These are phyloP conservation scores for Gobio occitaniae DNA, from an alignment of 2,797 vertebrate species.

Conservation along the genomic window DNA sequence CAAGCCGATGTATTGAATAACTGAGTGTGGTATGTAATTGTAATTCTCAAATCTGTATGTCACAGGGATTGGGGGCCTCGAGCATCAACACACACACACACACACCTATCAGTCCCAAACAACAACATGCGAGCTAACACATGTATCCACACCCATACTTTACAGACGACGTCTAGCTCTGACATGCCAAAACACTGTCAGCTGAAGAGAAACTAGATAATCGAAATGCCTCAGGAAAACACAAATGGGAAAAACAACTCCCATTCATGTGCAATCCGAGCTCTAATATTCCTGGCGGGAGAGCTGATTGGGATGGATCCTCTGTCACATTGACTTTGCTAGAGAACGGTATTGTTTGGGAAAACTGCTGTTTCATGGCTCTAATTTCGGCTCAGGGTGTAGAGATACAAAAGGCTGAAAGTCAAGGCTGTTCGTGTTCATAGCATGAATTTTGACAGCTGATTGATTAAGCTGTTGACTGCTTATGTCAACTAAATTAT, in stretches of 20 bases:
- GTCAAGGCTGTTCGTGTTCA: conserved; percentile 4
- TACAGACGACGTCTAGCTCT: conserved; percentile 1
- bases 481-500: conserved; percentile 13
- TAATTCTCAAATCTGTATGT: conserved; percentile 37
- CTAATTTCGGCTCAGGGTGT: not conserved
- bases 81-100: conserved; percentile 19
- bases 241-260: conserved; percentile 17
- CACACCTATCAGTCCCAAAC: not conserved
- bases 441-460: conserved; percentile 12
- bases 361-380: conserved; percentile 25
- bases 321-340: conserved; percentile 3
- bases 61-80: conserved; percentile 3
- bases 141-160: conserved; percentile 21
- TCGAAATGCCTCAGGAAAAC: conserved; percentile 22
- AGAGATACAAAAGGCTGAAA: conserved; percentile 9
- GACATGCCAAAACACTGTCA: conserved; percentile 23
- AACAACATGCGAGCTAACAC: conserved; percentile 31
- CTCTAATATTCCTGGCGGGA: conserved; percentile 2
- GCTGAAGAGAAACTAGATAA: conserved; percentile 4
- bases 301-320: conserved; percentile 8
- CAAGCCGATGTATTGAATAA: conserved; percentile 21
- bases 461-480: conserved; percentile 1
- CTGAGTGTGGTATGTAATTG: conserved; percentile 15
- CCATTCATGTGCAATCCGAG: conserved; percentile 42
- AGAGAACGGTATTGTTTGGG: conserved; percentile 17